Base-by-base conservation (phyloP, 2,888 invertebrate genomes). In the Ptilodon capucinus region DNA sequence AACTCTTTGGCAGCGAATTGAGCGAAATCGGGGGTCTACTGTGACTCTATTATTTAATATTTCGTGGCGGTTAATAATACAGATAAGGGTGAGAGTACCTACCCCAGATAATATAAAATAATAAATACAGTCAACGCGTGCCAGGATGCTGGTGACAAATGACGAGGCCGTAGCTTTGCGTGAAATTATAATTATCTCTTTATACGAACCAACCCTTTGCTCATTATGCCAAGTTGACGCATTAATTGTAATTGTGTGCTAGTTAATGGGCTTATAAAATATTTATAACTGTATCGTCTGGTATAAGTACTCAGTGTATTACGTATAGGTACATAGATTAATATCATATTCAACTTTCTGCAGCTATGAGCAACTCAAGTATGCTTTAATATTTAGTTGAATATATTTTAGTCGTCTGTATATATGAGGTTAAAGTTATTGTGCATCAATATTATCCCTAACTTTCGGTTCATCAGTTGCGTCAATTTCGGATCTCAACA, bases 81-180 rank as follows among this genome's bases (percentile, higher is more conserved):
- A 84, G 81, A 80, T 84, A 79, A 79, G 87, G 85, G 85, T 82
- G 74, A 62, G 53, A 60, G 61, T 70, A 78, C 83, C 85, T 70
- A 78, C 83, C 85, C 85, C 67, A 76, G 79, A 84, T 82, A 81
- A 82, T 77, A 81, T 80, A 76, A 80, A 79, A 84, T 84, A 89
- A 89, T 90, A 87, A 87, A 88, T 87, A 83, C 75, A 68, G 61
- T 50, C 69, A 64, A 77, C 88, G 86, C 89, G 90, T 89, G 86
- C 73, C 89, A 84, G 90, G 91, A 90, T 89, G 90, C 90, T 90
- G 90, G 84, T 84, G 91, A 91, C 91, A 91, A 91, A 91, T 90
- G 78, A 84, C 72, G 72, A 77, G 79, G 78, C 64, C 70, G 60
- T 51, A 56, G 72, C 57, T 67, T 66, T 71, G 83, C 88, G 87